These are phyloP conservation scores for Echinarachnius parma DNA, from an alignment of 53 echinoderm and acorn worm species.

Conservation along the genomic window DNA sequence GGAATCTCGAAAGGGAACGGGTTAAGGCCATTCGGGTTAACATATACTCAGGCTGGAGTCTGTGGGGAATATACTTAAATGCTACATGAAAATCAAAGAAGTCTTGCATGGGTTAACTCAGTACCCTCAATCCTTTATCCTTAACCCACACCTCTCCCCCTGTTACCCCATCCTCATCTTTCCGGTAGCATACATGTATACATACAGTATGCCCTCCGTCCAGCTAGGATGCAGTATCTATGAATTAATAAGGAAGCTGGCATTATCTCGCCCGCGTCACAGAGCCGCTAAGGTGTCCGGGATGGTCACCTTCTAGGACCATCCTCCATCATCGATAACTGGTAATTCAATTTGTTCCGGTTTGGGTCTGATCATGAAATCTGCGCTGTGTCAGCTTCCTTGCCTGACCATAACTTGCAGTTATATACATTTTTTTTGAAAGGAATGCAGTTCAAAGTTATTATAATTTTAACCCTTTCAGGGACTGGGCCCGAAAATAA, in stretches of 20 bases:
- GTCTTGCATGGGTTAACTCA: too few species aligned
- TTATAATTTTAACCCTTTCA: too few species aligned
- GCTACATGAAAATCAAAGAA: too few species aligned
- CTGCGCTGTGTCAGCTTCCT: conserved; percentile 12
- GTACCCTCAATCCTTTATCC: too few species aligned
- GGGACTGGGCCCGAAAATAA: too few species aligned
- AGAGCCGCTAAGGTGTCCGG: neutral
- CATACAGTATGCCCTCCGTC: too few species aligned
- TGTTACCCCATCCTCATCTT: conserved; percentile 34
- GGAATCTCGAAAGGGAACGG: too few species aligned
- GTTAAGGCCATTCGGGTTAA: too few species aligned
- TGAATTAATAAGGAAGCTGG: conserved; percentile 47
- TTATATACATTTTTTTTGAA: conserved; percentile 22
- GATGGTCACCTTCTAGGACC: conserved; percentile 15
- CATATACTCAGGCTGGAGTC: too few species aligned
- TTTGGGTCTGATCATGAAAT: conserved; percentile 15
- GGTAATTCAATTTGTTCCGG: conserved; percentile 37
- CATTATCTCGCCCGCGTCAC: conserved; percentile 44
- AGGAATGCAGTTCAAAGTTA: neutral
- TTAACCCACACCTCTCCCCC: conserved; percentile 15
- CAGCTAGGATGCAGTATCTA: neutral
- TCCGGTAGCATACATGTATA: too few species aligned
- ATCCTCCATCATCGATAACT: conserved; percentile 3
- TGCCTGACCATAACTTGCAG: conserved; percentile 30
- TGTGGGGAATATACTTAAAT: too few species aligned